Evolutionary conservation across 2,888 invertebrate species (phyloP).

Genomic region (Coenonympha glycerion): DNA sequence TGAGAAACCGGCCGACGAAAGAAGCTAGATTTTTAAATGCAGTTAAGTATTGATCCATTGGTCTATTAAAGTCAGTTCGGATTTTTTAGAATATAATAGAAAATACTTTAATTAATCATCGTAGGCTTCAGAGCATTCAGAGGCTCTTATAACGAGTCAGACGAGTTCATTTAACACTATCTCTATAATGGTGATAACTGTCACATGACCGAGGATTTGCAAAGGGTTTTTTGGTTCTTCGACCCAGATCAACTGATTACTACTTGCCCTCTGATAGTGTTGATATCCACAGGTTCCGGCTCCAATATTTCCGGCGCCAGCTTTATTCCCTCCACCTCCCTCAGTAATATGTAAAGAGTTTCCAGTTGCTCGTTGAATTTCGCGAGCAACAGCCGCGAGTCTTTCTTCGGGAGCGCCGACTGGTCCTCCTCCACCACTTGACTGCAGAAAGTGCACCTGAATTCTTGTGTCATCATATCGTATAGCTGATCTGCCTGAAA

Average conservation of each 20-base stretch:
- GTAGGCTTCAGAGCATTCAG: too few relatives aligned
- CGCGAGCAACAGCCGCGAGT: slow-evolving; percentile 91
- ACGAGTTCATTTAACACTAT: too few relatives aligned
- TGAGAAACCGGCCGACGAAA: too few relatives aligned
- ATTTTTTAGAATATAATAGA: too few relatives aligned
- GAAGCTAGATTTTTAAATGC: too few relatives aligned
- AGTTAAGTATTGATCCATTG: too few relatives aligned
- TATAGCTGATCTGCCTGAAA: slow-evolving; percentile 89
- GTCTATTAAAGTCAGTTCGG: too few relatives aligned
- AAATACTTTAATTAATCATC: too few relatives aligned
- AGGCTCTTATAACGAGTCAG: too few relatives aligned
- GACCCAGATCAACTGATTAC: neutral
- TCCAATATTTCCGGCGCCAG: slow-evolving; percentile 94
- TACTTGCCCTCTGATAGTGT: slow-evolving; percentile 84
- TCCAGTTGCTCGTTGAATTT: slow-evolving; percentile 96
- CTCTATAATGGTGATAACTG: too few relatives aligned
- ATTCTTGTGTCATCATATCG: slow-evolving; percentile 88
- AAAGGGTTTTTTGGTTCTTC: too few relatives aligned
- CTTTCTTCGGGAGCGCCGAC: slow-evolving; percentile 93
- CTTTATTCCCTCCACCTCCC: slow-evolving; percentile 95
- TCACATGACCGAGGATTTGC: too few relatives aligned
- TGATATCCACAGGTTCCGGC: slow-evolving; percentile 94
- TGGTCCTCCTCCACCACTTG: slow-evolving; percentile 95
- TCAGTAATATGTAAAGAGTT: slow-evolving; percentile 90
- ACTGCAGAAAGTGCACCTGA: slow-evolving; percentile 92